Base-by-base conservation (phyloP, 2,113 vertebrate genomes). In the Corydoras maculifer region DNA sequence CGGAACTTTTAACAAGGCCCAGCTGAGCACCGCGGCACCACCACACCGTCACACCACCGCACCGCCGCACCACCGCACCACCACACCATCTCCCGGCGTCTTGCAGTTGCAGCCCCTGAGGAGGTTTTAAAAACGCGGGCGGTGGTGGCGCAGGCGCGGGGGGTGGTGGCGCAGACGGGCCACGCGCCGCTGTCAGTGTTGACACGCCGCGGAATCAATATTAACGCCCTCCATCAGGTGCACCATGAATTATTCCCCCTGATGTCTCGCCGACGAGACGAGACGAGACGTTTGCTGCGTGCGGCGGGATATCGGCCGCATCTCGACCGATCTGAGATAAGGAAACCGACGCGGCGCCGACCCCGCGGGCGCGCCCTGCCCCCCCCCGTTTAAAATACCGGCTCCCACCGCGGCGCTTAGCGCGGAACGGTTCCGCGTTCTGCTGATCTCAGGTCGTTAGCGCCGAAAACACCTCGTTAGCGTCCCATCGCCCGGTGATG, bases 1-100 rank as follows among this genome's bases (percentile, higher is more conserved):
- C 71, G 71, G 57, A 59, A 72, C 60, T 75, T 57, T 65, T 72
- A 75, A 75, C 62, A 54, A 78, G 69, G 68, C 65, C 59, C 68
- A 55, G 70, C 76, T 71, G 63, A 78, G 72, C 58, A 50, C 53
- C 65, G 50, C 63, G 62, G 71, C 68, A 58, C 73, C 25, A 25
- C 67, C 15, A 35, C 49, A 66, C n/a, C n/a, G n/a, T n/a, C n/a
- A n/a, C n/a, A n/a, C n/a, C n/a, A n/a, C n/a, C n/a, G n/a, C n/a
- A n/a, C n/a, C n/a, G n/a, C n/a, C n/a, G n/a, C 18, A 25, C 18
- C 18, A 75, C 68, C 53, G 64, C 25, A 14, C 72, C 15, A 29
- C 49, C 62, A 2, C 35, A 25, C 35, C 35, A 43, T 2, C 35
- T 74, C 59, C 65, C 58, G 6, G 58, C 67, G 49, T 73, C 72